Percentiles rank a stretch among this genome's conserved stretches.
Conservation (phyloP, 2,888 invertebrate species). For the Blera fallax region DNA sequence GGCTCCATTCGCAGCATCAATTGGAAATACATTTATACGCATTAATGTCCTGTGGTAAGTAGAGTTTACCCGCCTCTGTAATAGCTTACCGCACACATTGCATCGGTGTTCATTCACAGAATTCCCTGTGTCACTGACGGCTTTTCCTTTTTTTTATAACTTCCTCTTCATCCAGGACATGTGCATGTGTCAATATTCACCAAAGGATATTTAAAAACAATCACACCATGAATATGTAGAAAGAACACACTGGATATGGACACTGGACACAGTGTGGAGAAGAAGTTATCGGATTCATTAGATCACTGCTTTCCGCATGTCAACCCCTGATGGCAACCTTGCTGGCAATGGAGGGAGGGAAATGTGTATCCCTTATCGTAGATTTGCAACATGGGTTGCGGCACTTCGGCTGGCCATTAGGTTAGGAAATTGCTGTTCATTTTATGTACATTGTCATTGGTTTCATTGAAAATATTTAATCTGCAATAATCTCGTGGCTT, state of each 20-base stretch:
- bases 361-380: too few relatives aligned
- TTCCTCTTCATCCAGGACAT: background rate
- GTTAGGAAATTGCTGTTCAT: too few relatives aligned
- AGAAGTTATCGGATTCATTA: background rate
- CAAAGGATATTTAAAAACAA: slow-evolving; percentile 9
- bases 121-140: background rate
- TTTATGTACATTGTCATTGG: too few relatives aligned
- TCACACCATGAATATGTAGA: background rate
- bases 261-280: background rate
- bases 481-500: too few relatives aligned
- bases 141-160: background rate
- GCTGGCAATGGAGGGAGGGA: too few relatives aligned
- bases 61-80: background rate
- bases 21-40: slow-evolving; percentile 18
- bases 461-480: too few relatives aligned
- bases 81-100: background rate
- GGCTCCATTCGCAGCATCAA: slow-evolving; percentile 4
- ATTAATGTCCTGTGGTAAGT: slow-evolving; percentile 25
- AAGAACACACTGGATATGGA: background rate
- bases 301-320: background rate
- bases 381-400: too few relatives aligned
- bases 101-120: background rate
- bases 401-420: too few relatives aligned
- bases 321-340: too few relatives aligned
- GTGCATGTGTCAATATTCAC: slow-evolving; percentile 1